A percentile compares a stretch with the other conserved stretches of the same genome.
Evolutionary conservation across 1,140 invertebrate species (phyloP).

Genomic region (Sesamia nonagrioides): DNA sequence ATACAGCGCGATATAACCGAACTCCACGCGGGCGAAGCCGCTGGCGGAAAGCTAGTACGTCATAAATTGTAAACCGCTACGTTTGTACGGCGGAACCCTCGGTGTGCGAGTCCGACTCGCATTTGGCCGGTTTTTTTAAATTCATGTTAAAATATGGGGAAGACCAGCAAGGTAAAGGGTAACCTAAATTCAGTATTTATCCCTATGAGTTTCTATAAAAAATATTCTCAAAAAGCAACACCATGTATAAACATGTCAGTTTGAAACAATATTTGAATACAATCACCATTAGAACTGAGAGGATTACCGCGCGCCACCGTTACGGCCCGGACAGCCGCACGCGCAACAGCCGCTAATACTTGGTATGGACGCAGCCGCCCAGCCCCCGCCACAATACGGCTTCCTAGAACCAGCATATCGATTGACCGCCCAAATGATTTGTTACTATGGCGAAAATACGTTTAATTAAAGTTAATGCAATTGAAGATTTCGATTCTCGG

Average conservation of each 20-base stretch:
- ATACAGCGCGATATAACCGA: too few relatives aligned
- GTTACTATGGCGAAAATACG: conserved; percentile 52
- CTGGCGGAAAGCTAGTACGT: too few relatives aligned
- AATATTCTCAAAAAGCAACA: conserved; percentile 36
- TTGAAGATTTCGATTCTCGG: conserved; percentile 10
- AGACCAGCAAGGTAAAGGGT: too few relatives aligned
- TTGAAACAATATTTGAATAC: conserved; percentile 76
- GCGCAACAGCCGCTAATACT: conserved; percentile 7
- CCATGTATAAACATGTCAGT: conserved; percentile 59
- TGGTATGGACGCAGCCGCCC: conserved; percentile 17
- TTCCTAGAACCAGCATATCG: conserved; percentile 65
- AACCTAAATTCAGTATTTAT: neutral
- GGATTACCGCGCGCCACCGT: conserved; percentile 60
- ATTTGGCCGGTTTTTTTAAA: too few relatives aligned
- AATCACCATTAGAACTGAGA: conserved; percentile 65
- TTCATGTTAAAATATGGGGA: too few relatives aligned
- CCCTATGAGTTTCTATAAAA: neutral
- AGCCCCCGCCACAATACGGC: conserved; percentile 24
- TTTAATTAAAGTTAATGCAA: conserved; percentile 31
- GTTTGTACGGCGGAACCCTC: too few relatives aligned
- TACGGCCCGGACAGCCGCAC: conserved; percentile 36
- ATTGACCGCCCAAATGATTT: conserved; percentile 66
- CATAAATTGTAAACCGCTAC: too few relatives aligned
- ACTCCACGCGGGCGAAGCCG: too few relatives aligned
- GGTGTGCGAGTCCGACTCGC: too few relatives aligned